Conservation (phyloP, 2,888 invertebrate species). For the Amiota mariae region DNA sequence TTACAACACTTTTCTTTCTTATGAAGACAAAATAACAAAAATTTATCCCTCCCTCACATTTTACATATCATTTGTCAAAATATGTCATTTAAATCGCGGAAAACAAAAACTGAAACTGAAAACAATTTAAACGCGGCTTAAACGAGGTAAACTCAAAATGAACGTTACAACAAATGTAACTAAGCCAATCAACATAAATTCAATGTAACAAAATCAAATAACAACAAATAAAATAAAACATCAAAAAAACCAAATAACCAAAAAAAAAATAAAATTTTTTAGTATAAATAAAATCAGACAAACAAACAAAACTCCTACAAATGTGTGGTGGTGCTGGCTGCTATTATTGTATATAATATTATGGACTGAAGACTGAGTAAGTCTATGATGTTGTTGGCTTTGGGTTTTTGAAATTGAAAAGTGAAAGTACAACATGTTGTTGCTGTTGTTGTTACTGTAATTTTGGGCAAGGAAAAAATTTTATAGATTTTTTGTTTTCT, state of each 20-base stretch:
- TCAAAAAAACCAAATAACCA: no score
- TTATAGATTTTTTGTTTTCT: neutral
- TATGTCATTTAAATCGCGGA: conserved; percentile 60
- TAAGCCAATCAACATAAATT: conserved; percentile 65
- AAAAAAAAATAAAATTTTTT: no score
- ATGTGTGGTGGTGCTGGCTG: neutral
- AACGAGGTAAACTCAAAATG: conserved; percentile 4
- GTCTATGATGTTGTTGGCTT: no score
- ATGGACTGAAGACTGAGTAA: no score
- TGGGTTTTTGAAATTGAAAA: conserved; percentile 11
- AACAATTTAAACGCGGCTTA: conserved; percentile 60
- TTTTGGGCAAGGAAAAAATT: conserved; percentile 2
- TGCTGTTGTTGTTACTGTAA: conserved; percentile 7
- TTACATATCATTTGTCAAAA: conserved; percentile 60
- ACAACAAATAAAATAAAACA: no score
- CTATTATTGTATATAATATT: neutral
- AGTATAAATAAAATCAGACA: conserved; percentile 10
- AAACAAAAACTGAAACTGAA: conserved; percentile 60
- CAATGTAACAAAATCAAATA: conserved; percentile 47
- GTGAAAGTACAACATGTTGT: conserved; percentile 16
- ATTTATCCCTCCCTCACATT: neutral
- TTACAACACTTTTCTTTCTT: no score
- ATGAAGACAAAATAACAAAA: no score
- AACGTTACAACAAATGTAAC: conserved; percentile 38
- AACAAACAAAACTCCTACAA: conserved; percentile 28